phyloP scores from a whole-genome alignment of 2,888 invertebrate species.

The Eledone cirrhosa region DNA sequence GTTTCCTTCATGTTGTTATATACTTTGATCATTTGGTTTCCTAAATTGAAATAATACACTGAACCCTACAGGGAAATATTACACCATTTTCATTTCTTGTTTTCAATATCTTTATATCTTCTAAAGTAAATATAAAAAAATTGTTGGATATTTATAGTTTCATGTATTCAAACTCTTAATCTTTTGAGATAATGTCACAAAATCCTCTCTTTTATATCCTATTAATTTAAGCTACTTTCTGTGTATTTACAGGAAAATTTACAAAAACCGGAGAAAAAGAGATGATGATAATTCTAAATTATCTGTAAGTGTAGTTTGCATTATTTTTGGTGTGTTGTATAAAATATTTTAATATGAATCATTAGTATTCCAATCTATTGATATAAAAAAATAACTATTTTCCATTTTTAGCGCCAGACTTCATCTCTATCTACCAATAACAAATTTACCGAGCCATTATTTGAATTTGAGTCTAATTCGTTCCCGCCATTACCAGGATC shows the following conservation, averaged over 20 bases:
- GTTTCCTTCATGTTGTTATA: background rate
- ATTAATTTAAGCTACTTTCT: background rate
- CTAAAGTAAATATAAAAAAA: no score
- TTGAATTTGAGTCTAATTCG: conserved; percentile 81
- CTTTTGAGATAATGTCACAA: no score
- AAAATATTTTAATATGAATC: no score
- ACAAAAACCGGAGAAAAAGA: conserved; percentile 49
- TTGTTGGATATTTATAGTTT: no score
- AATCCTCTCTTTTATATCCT: no score
- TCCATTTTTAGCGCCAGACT: conserved; percentile 43
- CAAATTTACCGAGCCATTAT: conserved; percentile 68
- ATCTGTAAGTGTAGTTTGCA: conserved; percentile 1
- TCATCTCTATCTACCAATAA: conserved; percentile 39
- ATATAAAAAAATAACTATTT: background rate
- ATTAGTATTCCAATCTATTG: no score
- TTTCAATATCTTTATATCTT: no score
- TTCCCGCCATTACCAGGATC: conserved; percentile 83
- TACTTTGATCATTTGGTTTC: background rate
- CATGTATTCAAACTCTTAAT: no score
- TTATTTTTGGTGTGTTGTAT: background rate
- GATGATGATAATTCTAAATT: conserved; percentile 51
- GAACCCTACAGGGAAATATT: no score
- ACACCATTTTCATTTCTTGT: no score
- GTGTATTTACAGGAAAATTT: conserved; percentile 42
- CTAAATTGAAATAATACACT: background rate